These are phyloP conservation scores for Myocastor coypus DNA, from an alignment of 2,113 vertebrate species.

Conservation along the genomic window DNA sequence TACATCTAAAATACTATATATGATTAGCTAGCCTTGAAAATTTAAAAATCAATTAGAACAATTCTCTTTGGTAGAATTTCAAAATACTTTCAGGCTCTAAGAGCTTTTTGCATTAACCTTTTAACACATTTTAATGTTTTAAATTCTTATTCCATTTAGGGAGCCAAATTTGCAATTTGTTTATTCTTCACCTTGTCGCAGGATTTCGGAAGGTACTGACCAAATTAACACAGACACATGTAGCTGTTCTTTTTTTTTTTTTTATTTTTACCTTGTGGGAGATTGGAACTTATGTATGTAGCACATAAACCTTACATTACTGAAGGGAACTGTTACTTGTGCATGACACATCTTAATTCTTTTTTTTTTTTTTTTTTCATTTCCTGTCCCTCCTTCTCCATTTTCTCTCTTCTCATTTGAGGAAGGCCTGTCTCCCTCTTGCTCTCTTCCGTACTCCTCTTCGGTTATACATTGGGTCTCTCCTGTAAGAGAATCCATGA, in stretches of 20 bases:
- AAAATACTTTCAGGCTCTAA: background rate
- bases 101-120: conserved; percentile 28
- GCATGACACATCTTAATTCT: background rate
- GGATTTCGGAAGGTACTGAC: background rate
- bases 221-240: background rate
- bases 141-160: conserved; percentile 28
- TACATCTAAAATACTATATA: background rate
- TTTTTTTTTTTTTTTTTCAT: background rate
- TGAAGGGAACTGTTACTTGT: background rate
- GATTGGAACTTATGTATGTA: background rate
- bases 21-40: conserved; percentile 27
- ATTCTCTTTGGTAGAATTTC: conserved; percentile 27
- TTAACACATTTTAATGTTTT: conserved; percentile 15
- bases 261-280: background rate
- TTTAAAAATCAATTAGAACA: conserved; percentile 45
- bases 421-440: background rate
- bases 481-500: background rate
- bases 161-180: background rate
- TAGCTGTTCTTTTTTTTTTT: background rate
- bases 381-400: background rate
- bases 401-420: background rate
- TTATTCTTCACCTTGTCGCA: conserved; percentile 3
- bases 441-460: background rate
- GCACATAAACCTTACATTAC: background rate
- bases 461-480: background rate